Conservation (phyloP, 2,888 invertebrate species). For the Eilema caniola region DNA sequence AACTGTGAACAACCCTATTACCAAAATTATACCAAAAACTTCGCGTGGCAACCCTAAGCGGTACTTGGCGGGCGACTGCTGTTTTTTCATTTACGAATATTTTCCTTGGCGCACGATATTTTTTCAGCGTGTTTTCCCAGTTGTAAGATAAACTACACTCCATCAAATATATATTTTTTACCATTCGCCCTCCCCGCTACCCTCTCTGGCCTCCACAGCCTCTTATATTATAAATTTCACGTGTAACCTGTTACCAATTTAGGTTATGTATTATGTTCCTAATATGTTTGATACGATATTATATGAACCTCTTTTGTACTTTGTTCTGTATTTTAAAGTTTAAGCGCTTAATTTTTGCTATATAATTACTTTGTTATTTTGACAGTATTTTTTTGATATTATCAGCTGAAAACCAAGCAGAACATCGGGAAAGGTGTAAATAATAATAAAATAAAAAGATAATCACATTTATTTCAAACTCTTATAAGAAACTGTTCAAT, state of each 20-base stretch:
- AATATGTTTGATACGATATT: slow-evolving; percentile 30
- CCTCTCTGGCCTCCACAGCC: slow-evolving; percentile 36
- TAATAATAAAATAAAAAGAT: too few relatives aligned
- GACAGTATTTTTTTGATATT: neutral
- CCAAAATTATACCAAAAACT: too few relatives aligned
- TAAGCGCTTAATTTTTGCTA: neutral
- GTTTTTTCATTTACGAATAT: slow-evolving; percentile 87
- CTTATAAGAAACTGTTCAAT: too few relatives aligned
- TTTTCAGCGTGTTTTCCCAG: slow-evolving; percentile 85
- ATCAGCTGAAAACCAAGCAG: neutral
- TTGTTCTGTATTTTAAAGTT: neutral
- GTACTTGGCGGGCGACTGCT: slow-evolving; percentile 71
- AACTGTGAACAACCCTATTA: neutral
- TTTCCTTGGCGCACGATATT: slow-evolving; percentile 85
- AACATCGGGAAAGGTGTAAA: too few relatives aligned
- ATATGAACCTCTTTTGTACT: slow-evolving; percentile 18
- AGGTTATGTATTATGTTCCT: slow-evolving; percentile 41
- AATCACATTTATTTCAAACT: too few relatives aligned
- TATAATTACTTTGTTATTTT: neutral
- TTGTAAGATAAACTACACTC: slow-evolving; percentile 86
- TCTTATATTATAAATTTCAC: slow-evolving; percentile 56
- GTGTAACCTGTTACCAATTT: slow-evolving; percentile 53
- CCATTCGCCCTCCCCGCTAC: slow-evolving; percentile 52
- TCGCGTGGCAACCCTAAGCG: slow-evolving; percentile 66
- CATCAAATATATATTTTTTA: slow-evolving; percentile 84